Evolutionary conservation across 2,888 invertebrate genomes (phyloP).

Genomic region (Cylloceria caligata): DNA sequence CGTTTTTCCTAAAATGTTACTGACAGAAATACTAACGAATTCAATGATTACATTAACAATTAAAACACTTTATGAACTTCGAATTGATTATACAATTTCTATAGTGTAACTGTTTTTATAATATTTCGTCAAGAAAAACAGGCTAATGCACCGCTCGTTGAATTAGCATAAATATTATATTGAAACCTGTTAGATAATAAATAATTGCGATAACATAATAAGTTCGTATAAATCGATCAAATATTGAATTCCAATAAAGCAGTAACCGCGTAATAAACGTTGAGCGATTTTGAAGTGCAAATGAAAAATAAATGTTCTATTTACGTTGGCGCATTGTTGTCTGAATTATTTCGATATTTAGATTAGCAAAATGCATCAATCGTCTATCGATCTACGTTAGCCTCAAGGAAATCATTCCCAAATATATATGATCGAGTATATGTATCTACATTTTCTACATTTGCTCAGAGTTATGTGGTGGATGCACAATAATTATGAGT

Average conservation of each 20-base stretch:
- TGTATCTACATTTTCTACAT: not conserved
- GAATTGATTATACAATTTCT: not conserved
- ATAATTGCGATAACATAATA: not conserved
- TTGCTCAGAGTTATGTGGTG: not conserved
- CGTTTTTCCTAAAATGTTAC: not conserved
- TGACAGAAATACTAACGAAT: not conserved
- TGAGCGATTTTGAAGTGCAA: not conserved
- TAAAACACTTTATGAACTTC: not conserved
- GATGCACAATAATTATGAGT: not conserved
- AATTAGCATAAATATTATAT: not conserved
- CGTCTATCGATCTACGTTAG: not conserved
- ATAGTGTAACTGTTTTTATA: too few relatives aligned
- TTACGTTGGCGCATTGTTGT: not conserved
- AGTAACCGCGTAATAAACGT: not conserved
- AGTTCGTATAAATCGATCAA: not conserved
- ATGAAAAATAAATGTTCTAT: not conserved
- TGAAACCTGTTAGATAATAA: not conserved
- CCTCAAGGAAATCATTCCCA: not conserved
- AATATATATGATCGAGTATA: not conserved
- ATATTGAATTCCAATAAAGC: not conserved
- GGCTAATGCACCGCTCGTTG: not conserved
- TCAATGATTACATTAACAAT: not conserved
- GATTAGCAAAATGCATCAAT: not conserved
- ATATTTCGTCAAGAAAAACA: too few relatives aligned
- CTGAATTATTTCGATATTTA: conserved; percentile 9